Base-by-base conservation (phyloP, 1,140 invertebrate genomes). In the Meloidogyne floridensis region DNA sequence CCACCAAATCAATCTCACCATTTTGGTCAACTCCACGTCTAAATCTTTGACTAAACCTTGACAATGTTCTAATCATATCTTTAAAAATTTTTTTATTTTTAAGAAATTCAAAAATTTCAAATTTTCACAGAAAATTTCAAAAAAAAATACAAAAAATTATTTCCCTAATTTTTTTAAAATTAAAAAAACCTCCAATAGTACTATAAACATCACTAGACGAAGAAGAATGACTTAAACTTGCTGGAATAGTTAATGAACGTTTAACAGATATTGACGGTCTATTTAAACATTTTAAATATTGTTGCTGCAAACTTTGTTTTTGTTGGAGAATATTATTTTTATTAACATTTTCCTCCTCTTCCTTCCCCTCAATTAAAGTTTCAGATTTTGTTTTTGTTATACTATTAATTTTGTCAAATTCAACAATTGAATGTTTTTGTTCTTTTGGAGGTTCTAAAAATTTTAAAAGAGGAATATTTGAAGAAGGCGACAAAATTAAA, bases 1-100 rank as follows among this genome's bases (percentile, higher is more conserved):
- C 85, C 71, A 71, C 51, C 13, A 86, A 72, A 76, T 86, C 85
- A 69, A 77, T 70, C 0, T 86, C 84, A 11, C 56, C 72, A 32
- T 82, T 72, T 9, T 15, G 42, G 10, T 59, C 47, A 32, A 70
- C n/a, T 32, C 73, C 69, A 69, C 43, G 56, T 2, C 54, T 42
- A 80, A 84, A 32, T n/a, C 83, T 81, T 42, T 71, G 77, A n/a
- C 75, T 83, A 32, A 85, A 56, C 18, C 81, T 47, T 54, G 73
- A 83, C 73, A 83, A 54, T 42, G 83, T 80, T 15, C 43, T 43
- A 43, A 72, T 56, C 74, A 83, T 76, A 18, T 65, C 75, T 83
- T 47, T 70, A 76, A 83, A 56, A 20, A 18, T 82, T 82, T 32
- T 32, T 32, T 32, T 54, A 18, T 82, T 72, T 65, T 84, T 10